Evolutionary conservation across 2,113 vertebrate genomes (phyloP), one percentile per base, ranked within the genome.

Genomic region (Echinops telfairi): DNA sequence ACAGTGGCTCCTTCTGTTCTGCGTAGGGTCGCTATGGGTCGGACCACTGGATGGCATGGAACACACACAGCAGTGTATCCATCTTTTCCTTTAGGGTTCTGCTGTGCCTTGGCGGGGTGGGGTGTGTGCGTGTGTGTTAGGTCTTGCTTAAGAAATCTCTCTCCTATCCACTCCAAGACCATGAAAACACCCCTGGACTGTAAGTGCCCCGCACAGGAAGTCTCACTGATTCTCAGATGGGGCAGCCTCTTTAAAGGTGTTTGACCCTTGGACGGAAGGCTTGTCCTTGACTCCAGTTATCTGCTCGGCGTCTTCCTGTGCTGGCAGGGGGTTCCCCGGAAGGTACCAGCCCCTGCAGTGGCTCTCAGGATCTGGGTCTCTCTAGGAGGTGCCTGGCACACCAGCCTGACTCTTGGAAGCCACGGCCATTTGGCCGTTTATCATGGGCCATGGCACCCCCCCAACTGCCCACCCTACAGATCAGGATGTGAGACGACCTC

Each of bases 181-280:
- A 70, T n/a, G 25, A 79, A 36, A 38, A 43, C 64, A 57, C 10
- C 10, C 47, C 47, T 53, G 47, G 47, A 53, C 47, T 53, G 47
- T 53, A 77, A 33, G 38, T 57, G 27, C 11, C 36, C 36, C 33
- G 62, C 70, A 75, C 40, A 68, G 23, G 40, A 81, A n/a, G 27
- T 20, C 36, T 82, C 84, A 6, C 38, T 1, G 0, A 11, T 11
- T 29, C 14, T 3, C 0, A 23, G 62, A 12, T 1, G 11, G 36
- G 40, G 76, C 22, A 47, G 64, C 64, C 62, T 36, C 27, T 71
- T 16, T 1, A 19, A 47, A 43, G 47, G 9, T 53, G 47, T 53
- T 10, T 53, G 47, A 2, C 12, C 47, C 47, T 53, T 53, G 10
- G 47, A 81, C 22, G 62, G 60, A 20, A 36, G 31, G 73, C 38